Base-by-base conservation (phyloP, 2,113 vertebrate genomes). In the Lutjanus erythropterus region DNA sequence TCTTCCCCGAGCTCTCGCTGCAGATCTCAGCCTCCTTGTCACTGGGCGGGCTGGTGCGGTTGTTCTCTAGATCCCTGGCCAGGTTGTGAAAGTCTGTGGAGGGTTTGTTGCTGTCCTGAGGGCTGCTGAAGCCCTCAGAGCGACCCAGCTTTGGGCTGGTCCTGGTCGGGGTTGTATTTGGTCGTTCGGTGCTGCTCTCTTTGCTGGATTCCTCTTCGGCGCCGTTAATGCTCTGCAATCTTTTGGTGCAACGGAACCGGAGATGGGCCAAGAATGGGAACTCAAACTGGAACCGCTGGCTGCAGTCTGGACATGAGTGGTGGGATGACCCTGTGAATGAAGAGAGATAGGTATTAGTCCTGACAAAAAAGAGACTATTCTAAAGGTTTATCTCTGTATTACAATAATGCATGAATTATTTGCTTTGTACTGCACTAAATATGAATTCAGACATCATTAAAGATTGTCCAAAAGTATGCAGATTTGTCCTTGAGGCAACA, bases 11-110 rank as follows among this genome's bases (percentile, higher is more conserved):
- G 70, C 92, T 95, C 82, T 95, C 94, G 67, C 94, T 95, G 82
- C 92, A 89, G 78, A 96, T 94, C 81, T 96, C 95, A 0, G 95
- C 94, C 75, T 96, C 95, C 81, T 93, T 94, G 86, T 95, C 92
- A 12, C 92, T 94, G 0, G 91, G 92, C 2, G 94, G 93, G 46
- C 94, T 94, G 60, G 91, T 95, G 67, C 94, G 88, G 80, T 92
- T 95, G 91, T 97, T 97, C 58, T 99, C 98, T 78, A 99, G 93
- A 84, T 99, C 98, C 64, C 97, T 85, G 52, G 97, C 98, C 74
- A 99, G 90, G 90, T 98, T 99, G 69, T 99, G 98, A 83, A 99
- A 99, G 95, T 99, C 97, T 46, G 96, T 99, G 75, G 97, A 96
- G 0, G 97, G 97, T 86, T 98, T 99, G 49, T 75, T 90, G 44